These are phyloP conservation scores for Synergus japonicus DNA, from an alignment of 2,888 invertebrate species.

Conservation along the genomic window DNA sequence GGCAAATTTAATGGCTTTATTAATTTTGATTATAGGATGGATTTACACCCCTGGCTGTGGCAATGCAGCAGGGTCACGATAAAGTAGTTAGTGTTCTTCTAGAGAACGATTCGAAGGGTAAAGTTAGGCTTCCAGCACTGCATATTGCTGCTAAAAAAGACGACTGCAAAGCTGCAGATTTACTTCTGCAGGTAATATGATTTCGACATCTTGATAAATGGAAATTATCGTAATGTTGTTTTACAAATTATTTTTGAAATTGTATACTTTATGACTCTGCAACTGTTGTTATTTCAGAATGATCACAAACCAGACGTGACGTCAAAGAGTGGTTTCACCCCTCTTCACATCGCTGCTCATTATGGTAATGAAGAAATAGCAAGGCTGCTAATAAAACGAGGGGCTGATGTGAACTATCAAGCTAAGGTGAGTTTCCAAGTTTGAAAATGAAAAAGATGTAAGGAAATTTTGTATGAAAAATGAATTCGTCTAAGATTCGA, in stretches of 20 bases:
- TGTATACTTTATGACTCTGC: not conserved
- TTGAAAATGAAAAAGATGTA: too few species aligned
- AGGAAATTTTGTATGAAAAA: too few species aligned
- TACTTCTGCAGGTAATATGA: conserved; percentile 88
- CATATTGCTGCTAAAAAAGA: conserved; percentile 99
- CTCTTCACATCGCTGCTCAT: conserved; percentile 98
- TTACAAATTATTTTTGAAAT: not conserved
- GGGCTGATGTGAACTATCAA: conserved; percentile 96
- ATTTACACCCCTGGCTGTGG: conserved; percentile 98
- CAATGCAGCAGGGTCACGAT: conserved; percentile 99
- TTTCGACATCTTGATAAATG: not conserved
- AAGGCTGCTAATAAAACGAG: conserved; percentile 90
- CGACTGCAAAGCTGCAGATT: conserved; percentile 96
- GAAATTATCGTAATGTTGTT: not conserved
- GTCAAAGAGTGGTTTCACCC: conserved; percentile 98
- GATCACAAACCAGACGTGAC: conserved; percentile 98
- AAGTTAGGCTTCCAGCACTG: conserved; percentile 95
- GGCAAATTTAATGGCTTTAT: not conserved
- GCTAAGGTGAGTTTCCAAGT: conserved; percentile 84
- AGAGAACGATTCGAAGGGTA: conserved; percentile 97
- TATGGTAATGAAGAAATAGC: conserved; percentile 98
- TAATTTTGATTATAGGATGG: conserved; percentile 85
- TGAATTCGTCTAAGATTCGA: not conserved
- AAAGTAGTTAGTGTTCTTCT: conserved; percentile 96
- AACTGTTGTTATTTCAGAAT: conserved; percentile 80